Evolutionary conservation across 2,113 vertebrate species (phyloP).

Genomic region (Macaca mulatta): DNA sequence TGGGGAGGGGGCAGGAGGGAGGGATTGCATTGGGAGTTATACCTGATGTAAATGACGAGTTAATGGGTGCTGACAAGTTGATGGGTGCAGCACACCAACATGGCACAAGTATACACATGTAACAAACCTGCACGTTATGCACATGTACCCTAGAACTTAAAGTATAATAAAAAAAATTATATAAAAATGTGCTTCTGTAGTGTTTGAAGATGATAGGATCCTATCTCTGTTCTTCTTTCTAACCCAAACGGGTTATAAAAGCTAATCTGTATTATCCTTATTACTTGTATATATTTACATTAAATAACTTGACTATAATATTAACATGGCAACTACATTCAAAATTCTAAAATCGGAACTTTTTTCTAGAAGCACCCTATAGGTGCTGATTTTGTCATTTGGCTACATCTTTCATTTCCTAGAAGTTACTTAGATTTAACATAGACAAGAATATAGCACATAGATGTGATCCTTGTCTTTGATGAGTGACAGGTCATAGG

Average conservation of each 20-base stretch:
- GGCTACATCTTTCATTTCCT: background rate
- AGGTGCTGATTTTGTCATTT: background rate
- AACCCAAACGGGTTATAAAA: background rate
- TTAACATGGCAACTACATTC: background rate
- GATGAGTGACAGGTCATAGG: background rate
- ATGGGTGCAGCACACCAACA: no score
- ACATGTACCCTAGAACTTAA: no score
- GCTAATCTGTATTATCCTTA: background rate
- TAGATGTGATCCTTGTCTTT: background rate
- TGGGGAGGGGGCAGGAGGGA: no score
- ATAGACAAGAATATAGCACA: background rate
- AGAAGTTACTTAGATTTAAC: background rate
- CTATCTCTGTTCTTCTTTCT: background rate
- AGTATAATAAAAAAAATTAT: background rate
- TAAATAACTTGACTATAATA: background rate
- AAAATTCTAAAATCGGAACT: constrained; percentile 5
- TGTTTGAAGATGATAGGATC: background rate
- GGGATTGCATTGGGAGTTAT: no score
- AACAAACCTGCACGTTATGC: no score
- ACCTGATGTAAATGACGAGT: no score
- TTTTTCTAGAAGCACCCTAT: background rate
- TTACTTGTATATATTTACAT: background rate
- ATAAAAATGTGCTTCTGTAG: background rate
- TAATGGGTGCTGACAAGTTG: no score
- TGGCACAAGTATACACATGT: no score